Conservation (phyloP, 2,797 vertebrate genomes). For the Anguilla megastoma region DNA sequence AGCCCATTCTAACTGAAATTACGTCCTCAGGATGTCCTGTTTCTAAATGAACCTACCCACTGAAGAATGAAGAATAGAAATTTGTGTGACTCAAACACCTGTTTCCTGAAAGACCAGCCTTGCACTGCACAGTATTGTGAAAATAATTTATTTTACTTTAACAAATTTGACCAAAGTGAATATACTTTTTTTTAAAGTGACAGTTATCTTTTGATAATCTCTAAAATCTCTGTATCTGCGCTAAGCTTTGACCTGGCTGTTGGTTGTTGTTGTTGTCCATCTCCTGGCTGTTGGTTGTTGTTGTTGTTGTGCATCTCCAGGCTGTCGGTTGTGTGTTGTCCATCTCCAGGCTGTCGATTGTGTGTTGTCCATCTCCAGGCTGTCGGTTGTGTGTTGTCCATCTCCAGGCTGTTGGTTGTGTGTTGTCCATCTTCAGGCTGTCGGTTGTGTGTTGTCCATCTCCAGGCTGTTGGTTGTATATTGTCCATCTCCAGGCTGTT, state of each 20-base stretch:
- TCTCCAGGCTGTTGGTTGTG: too few species aligned
- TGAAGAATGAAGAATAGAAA: neutral
- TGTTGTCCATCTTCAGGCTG: too few species aligned
- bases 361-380: too few species aligned
- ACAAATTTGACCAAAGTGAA: neutral
- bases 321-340: too few species aligned
- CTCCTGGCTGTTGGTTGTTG: too few species aligned
- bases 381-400: too few species aligned
- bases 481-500: too few species aligned
- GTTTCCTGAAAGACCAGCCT: neutral
- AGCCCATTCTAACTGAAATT: neutral
- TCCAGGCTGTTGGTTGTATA: too few species aligned
- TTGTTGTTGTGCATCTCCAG: too few species aligned
- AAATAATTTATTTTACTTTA: neutral
- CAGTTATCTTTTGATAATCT: neutral
- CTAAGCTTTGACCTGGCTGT: neutral
- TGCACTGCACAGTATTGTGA: neutral
- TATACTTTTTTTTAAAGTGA: neutral
- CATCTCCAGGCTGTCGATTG: too few species aligned
- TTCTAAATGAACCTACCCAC: neutral
- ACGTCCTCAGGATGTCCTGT: neutral
- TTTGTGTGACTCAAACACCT: neutral
- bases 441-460: too few species aligned
- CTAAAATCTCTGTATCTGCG: neutral
- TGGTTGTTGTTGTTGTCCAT: too few species aligned